Evolutionary conservation across 1,140 invertebrate genomes (phyloP), one percentile per base, ranked within the genome.

Genomic region (Hyles euphorbiae): DNA sequence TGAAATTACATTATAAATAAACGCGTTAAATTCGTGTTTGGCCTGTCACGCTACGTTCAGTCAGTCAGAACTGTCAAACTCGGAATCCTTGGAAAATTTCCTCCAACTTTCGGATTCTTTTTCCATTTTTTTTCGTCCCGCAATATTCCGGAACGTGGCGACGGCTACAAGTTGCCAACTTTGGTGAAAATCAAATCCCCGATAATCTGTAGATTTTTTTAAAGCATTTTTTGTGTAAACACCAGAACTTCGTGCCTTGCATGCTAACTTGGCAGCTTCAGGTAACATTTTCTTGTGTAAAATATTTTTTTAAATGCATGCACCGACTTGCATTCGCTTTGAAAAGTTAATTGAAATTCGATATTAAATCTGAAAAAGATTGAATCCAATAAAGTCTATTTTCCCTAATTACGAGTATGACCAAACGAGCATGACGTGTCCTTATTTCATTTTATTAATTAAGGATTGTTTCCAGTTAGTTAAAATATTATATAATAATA

Each of bases 31-130:
- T 12, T 5, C 50, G 6, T 53, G 53, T 62, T 59, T 61, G 56
- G 57, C 56, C 67, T 68, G 67, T 65, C 54, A 71, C 64, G 63
- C 50, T 63, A 70, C 72, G 76, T 75, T 73, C 70, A 70, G 70
- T 64, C 67, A 71, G 65, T 74, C 70, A 75, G 65, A 70, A 64
- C 61, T 64, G 65, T 56, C 66, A 45, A 56, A 66, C 58, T 61
- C 47, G 53, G 64, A 73, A 75, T 72, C 66, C 64, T 74, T 68
- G 65, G 49, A 55, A 58, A 65, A 55, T 69, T 65, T 66, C 33
- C 32, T 54, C 61, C 47, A 72, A 75, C 70, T 66, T 72, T 75
- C 45, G 44, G 52, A 68, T 62, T 74, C 56, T 66, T 58, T 60
- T 36, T 63, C 36, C 56, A 43, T 60, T 52, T 55, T 59, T 61